Conservation (phyloP, 1,140 invertebrate genomes). For the Sycophila sp. region DNA sequence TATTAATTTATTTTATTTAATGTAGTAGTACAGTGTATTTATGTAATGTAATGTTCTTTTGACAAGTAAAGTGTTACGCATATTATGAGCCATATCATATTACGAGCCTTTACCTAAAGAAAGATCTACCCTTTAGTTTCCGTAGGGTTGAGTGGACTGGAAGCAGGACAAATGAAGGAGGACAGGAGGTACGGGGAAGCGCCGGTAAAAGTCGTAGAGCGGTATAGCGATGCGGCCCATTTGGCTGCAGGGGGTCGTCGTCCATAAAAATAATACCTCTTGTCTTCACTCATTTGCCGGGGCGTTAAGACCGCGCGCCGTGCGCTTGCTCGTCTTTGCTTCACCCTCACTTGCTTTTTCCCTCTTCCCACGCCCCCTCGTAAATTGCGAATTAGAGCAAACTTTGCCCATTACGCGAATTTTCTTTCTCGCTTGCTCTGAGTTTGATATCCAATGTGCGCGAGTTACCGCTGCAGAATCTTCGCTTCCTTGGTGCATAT, state of each 20-base stretch:
- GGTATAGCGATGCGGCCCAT: conserved; percentile 40
- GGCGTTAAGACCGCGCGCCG: conserved; percentile 24
- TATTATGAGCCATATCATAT: too few species aligned
- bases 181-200: conserved; percentile 33
- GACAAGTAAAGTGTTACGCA: too few species aligned
- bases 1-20: too few species aligned
- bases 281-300: conserved; percentile 51
- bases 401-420: conserved; percentile 45
- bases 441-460: too few species aligned
- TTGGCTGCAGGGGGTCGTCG: conserved; percentile 38
- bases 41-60: too few species aligned
- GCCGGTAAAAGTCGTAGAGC: conserved; percentile 52
- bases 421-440: not conserved
- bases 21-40: too few species aligned
- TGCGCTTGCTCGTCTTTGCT: not conserved
- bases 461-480: too few species aligned
- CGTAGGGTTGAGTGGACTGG: too few species aligned
- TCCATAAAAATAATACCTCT: conserved; percentile 55
- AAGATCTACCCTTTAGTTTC: not conserved
- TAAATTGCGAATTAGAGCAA: conserved; percentile 54
- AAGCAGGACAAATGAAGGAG: not conserved
- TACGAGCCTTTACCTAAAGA: too few species aligned
- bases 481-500: too few species aligned
- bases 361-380: conserved; percentile 19
- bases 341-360: conserved; percentile 19